Evolutionary conservation across 2,113 vertebrate species (phyloP).

Genomic region (Mobula birostris): DNA sequence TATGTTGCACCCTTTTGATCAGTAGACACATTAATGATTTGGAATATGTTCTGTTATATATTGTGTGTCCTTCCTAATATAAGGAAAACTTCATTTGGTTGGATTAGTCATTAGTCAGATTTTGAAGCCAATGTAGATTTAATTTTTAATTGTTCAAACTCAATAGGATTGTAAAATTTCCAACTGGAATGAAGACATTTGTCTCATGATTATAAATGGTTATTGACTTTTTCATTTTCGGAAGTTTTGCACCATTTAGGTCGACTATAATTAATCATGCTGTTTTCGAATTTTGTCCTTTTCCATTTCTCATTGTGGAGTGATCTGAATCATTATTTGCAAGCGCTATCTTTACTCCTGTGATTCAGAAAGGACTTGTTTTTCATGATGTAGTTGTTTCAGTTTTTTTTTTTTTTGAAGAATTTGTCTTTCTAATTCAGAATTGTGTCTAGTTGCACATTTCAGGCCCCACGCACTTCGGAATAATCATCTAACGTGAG

Average conservation of each 20-base stretch:
- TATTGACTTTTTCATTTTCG: background rate
- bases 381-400: background rate
- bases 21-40: background rate
- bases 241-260: background rate
- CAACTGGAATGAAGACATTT: background rate
- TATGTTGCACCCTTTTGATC: background rate
- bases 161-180: background rate
- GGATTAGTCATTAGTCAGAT: background rate
- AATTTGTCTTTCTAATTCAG: background rate
- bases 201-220: background rate
- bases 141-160: too few relatives aligned
- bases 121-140: background rate
- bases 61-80: background rate
- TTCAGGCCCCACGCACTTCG: background rate
- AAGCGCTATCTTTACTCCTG: background rate
- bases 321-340: background rate
- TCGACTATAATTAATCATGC: background rate
- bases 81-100: background rate
- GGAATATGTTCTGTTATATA: background rate
- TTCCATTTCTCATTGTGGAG: constrained; percentile 12
- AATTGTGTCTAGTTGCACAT: background rate
- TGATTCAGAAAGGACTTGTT: background rate
- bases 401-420: background rate
- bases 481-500: background rate
- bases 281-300: background rate